Evolutionary conservation across 2,113 vertebrate genomes (phyloP).

Genomic region (Gadus chalcogrammus): DNA sequence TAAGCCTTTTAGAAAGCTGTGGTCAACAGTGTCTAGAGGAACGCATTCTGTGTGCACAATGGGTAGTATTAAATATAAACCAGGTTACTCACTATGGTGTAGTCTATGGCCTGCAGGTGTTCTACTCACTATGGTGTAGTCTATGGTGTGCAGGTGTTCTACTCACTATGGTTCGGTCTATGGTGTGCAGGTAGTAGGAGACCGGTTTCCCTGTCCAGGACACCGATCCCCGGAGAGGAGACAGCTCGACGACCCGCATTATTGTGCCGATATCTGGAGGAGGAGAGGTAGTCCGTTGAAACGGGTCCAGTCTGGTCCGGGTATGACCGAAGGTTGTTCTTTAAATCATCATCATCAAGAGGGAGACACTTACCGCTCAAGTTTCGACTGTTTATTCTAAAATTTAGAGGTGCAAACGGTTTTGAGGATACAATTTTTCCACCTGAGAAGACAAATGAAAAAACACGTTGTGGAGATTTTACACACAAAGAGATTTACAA

Average conservation of each 20-base stretch:
- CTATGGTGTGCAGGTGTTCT: slow-evolving; percentile 90
- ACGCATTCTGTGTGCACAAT: too few species aligned
- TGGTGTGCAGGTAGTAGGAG: slow-evolving; percentile 99
- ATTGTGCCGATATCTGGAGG: slow-evolving; percentile 95
- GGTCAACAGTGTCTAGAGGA: too few species aligned
- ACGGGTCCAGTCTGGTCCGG: not conserved
- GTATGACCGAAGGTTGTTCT: not conserved
- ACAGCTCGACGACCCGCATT: slow-evolving; percentile 98
- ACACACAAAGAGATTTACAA: not conserved
- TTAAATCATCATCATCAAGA: not conserved
- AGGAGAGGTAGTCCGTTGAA: slow-evolving; percentile 1
- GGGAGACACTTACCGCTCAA: slow-evolving; percentile 85
- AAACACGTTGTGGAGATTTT: not conserved
- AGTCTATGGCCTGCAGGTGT: too few species aligned
- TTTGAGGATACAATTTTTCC: slow-evolving; percentile 99
- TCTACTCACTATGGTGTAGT: slow-evolving; percentile 75
- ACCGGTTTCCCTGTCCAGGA: slow-evolving; percentile 99
- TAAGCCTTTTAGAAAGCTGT: too few species aligned
- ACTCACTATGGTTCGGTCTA: slow-evolving; percentile 99
- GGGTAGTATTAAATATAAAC: too few species aligned
- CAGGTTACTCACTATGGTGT: too few species aligned
- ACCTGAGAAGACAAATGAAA: slow-evolving; percentile 72
- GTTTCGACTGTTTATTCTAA: slow-evolving; percentile 99
- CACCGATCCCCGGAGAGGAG: slow-evolving; percentile 94
- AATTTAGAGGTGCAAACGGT: slow-evolving; percentile 98